Evolutionary conservation across 2,888 invertebrate species (phyloP), one percentile per base, ranked within the genome.

Genomic region (Lochmaea capreae): DNA sequence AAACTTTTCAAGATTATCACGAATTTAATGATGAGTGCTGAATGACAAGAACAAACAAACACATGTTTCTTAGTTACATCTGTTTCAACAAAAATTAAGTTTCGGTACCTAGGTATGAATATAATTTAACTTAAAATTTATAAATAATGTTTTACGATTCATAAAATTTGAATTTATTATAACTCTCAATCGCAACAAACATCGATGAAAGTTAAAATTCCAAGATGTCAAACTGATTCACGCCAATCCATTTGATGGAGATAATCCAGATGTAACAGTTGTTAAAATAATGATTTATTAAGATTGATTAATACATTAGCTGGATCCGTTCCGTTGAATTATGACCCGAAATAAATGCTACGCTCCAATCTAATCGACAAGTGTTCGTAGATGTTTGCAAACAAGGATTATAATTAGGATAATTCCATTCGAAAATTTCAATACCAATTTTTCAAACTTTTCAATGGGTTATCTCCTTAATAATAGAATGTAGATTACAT

Each of bases 141-240:
- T 80, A 80, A 80, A 80, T 80, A 80, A 79, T 79, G 79, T 79
- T 80, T 80, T 79, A 79, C 78, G 76, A 79, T 73, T 80, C 80
- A 79, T 80, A 80, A 80, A 80, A 80, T 73, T 76, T 67, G 65
- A 77, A 80, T 79, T 79, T 80, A 77, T 80, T 80, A 78, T 76
- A 76, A 77, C 72, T 74, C 68, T 76, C 22, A 69, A 75, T 65
- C 73, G 78, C 71, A 78, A 78, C 76, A 75, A 74, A 76, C 76
- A 76, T 62, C 68, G 65, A 59, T 67, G 67, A 67, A 71, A 77
- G 76, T 63, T 80, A 80, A 79, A 79, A 78, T 78, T 80, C 75
- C 79, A 76, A 79, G 77, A 78, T 80, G 79, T 81, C 79, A 76
- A 79, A 79, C 62, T 79, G 79, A 78, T 79, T 72, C 76, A 77